Evolutionary conservation across 2,888 invertebrate species (phyloP).

Genomic region (Andrena bucephala): DNA sequence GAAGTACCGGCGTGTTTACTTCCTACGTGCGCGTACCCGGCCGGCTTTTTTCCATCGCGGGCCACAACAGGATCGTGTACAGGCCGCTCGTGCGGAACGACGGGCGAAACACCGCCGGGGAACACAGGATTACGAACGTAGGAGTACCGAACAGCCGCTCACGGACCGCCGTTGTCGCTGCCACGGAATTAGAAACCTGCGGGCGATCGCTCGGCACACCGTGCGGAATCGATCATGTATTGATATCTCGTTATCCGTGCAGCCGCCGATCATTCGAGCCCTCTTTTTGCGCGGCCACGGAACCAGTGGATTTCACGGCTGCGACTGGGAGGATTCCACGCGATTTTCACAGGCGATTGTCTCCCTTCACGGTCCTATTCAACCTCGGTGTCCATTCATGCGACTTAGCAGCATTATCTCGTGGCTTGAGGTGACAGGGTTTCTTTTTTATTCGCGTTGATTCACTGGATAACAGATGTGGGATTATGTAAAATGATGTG

Average conservation of each 20-base stretch:
- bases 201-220: constrained; percentile 27
- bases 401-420: not conserved
- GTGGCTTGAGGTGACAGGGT: not conserved
- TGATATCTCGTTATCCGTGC: constrained; percentile 46
- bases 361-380: not conserved
- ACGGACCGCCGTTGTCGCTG: constrained; percentile 28
- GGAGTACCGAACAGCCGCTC: constrained; percentile 53
- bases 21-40: constrained; percentile 59
- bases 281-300: not conserved
- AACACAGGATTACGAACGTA: constrained; percentile 62
- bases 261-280: not conserved
- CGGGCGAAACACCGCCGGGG: constrained; percentile 58
- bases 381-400: not conserved
- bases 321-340: not conserved
- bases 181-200: constrained; percentile 50
- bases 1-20: constrained; percentile 60
- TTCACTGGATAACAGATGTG: too few relatives aligned
- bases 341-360: constrained; percentile 5
- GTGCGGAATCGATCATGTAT: constrained; percentile 42
- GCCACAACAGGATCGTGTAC: constrained; percentile 60
- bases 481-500: too few relatives aligned
- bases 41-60: constrained; percentile 41
- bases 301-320: constrained; percentile 5
- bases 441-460: too few relatives aligned
- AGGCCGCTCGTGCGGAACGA: constrained; percentile 70